Evolutionary conservation across 2,113 vertebrate species (phyloP).

Genomic region (Pogona vitticeps): DNA sequence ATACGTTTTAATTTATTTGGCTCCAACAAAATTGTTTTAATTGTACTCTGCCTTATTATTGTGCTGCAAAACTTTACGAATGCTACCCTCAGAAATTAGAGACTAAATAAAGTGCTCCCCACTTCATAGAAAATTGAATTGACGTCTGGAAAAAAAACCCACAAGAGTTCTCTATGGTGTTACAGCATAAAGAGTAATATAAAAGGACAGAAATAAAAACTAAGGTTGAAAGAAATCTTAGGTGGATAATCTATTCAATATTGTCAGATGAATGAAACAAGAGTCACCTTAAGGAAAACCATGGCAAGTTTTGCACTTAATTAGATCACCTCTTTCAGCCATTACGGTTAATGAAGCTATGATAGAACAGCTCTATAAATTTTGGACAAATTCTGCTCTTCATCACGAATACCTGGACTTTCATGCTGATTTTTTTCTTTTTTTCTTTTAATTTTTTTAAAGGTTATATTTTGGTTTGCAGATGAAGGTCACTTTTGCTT

Average conservation of each 20-base stretch:
- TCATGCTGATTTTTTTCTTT: not conserved
- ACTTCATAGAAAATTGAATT: slow-evolving; percentile 6
- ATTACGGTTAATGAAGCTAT: not conserved
- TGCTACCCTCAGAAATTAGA: slow-evolving; percentile 1
- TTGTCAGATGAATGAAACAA: slow-evolving; percentile 33
- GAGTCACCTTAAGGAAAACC: slow-evolving; percentile 52
- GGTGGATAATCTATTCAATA: slow-evolving; percentile 35
- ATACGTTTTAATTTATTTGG: slow-evolving; percentile 15
- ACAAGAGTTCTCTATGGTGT: slow-evolving; percentile 11
- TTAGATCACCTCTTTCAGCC: slow-evolving; percentile 16
- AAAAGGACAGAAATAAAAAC: slow-evolving; percentile 32
- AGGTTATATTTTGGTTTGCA: not conserved
- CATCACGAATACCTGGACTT: not conserved
- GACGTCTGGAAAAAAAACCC: not conserved
- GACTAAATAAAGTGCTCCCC: not conserved
- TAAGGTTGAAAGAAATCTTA: slow-evolving; percentile 49
- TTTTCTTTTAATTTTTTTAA: not conserved
- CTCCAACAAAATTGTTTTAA: not conserved
- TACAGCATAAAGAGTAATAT: slow-evolving; percentile 20
- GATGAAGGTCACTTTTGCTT: slow-evolving; percentile 34
- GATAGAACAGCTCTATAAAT: slow-evolving; percentile 4
- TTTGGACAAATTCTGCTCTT: not conserved
- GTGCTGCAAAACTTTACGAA: not conserved
- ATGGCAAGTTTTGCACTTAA: slow-evolving; percentile 42
- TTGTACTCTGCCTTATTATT: not conserved